Evolutionary conservation across 2,113 vertebrate genomes (phyloP).

Genomic region (Dromas ardeola): DNA sequence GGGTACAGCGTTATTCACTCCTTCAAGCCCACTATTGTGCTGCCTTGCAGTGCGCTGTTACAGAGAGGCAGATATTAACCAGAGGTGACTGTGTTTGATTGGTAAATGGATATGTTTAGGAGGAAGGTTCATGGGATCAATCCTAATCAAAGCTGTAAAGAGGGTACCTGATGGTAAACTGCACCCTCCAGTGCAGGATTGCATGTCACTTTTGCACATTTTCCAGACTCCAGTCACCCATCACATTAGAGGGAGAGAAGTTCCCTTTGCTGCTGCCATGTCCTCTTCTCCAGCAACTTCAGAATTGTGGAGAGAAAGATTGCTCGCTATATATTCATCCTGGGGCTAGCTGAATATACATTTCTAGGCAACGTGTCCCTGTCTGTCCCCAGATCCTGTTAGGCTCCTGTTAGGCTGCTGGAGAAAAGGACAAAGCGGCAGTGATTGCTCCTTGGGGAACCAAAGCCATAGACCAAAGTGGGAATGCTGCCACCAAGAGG

Average conservation of each 20-base stretch:
- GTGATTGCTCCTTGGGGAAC: neutral
- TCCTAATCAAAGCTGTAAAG: neutral
- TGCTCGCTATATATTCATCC: neutral
- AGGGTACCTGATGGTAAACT: neutral
- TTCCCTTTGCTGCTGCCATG: neutral
- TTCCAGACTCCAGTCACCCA: neutral
- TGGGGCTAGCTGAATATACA: neutral
- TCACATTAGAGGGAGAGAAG: neutral
- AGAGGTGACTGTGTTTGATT: neutral
- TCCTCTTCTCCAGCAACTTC: neutral
- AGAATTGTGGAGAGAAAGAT: neutral
- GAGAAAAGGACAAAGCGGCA: neutral
- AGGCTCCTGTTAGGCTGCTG: neutral
- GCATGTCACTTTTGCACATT: neutral
- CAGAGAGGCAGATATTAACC: neutral
- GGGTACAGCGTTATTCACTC: neutral
- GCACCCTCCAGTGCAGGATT: neutral
- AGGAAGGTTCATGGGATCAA: neutral
- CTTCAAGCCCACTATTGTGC: neutral
- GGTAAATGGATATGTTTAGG: neutral
- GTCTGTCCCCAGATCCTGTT: neutral
- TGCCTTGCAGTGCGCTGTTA: neutral
- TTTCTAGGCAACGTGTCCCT: neutral
- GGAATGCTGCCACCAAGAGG: too few species aligned
- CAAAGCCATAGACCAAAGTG: neutral